Evolutionary conservation across 2,797 vertebrate genomes (phyloP).

Genomic region (Cossypha polioptera): DNA sequence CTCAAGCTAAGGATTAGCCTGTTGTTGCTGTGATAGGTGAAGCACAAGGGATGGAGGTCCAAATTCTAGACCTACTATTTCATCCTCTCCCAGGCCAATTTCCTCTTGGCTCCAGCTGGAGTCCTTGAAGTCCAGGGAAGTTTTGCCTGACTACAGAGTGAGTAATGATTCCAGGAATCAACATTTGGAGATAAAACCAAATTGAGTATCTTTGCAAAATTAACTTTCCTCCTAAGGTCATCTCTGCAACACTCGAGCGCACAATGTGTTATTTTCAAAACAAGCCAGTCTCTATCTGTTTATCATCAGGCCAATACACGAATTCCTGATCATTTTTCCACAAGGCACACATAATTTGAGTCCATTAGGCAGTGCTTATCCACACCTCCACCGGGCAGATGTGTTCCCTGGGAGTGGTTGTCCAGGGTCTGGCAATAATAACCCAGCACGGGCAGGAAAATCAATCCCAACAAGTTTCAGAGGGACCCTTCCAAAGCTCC

Average conservation of each 20-base stretch:
- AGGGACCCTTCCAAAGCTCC: slow-evolving; percentile 80
- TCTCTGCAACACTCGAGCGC: background rate
- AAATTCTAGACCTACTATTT: slow-evolving; percentile 40
- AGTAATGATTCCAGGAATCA: slow-evolving; percentile 65
- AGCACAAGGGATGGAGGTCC: background rate
- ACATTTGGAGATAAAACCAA: slow-evolving; percentile 50
- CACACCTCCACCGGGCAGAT: background rate
- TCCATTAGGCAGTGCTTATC: slow-evolving; percentile 23
- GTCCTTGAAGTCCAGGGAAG: slow-evolving; percentile 51
- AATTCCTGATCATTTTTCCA: slow-evolving; percentile 10
- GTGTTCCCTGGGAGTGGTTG: slow-evolving; percentile 73
- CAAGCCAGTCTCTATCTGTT: background rate
- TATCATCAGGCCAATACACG: background rate
- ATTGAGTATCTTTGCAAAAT: slow-evolving; percentile 28
- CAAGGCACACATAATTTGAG: slow-evolving; percentile 31
- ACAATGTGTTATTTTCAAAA: background rate
- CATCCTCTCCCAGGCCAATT: slow-evolving; percentile 31
- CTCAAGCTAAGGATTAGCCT: background rate
- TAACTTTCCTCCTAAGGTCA: slow-evolving; percentile 45
- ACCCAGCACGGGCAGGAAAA: slow-evolving; percentile 81
- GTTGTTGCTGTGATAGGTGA: slow-evolving; percentile 13
- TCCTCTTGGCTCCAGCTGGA: slow-evolving; percentile 41
- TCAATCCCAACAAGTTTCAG: slow-evolving; percentile 92
- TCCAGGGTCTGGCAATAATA: slow-evolving; percentile 79
- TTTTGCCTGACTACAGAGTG: slow-evolving; percentile 44